Evolutionary conservation across 2,888 invertebrate species (phyloP).

Genomic region (Campopleginae sp.): DNA sequence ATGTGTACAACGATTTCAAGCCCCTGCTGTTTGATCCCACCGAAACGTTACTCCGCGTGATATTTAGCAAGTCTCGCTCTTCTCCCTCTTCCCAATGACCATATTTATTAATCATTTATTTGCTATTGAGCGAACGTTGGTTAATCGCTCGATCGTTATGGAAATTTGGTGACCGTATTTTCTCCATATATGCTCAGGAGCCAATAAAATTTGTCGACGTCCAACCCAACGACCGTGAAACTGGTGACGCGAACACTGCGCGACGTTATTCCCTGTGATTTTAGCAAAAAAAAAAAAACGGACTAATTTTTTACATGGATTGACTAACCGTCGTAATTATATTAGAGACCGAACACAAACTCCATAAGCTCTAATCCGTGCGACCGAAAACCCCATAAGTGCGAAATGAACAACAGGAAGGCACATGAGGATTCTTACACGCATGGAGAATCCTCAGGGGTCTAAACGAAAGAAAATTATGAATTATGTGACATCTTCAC

Average conservation of each 20-base stretch:
- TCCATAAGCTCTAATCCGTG: neutral
- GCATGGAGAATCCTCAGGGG: neutral
- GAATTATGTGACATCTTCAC: slow-evolving; percentile 7
- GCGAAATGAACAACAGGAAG: neutral
- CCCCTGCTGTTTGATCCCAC: slow-evolving; percentile 48
- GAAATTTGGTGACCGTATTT: slow-evolving; percentile 63
- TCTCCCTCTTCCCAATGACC: slow-evolving; percentile 35
- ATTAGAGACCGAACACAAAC: neutral
- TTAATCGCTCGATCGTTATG: slow-evolving; percentile 68
- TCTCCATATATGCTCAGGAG: slow-evolving; percentile 33
- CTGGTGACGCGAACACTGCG: neutral
- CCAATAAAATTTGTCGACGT: slow-evolving; percentile 63
- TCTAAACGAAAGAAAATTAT: slow-evolving; percentile 37
- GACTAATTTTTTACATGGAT: neutral
- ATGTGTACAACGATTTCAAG: slow-evolving; percentile 40
- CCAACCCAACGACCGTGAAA: slow-evolving; percentile 18
- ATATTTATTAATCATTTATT: slow-evolving; percentile 69
- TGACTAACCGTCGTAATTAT: neutral
- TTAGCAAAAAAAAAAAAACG: neutral
- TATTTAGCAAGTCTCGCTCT: slow-evolving; percentile 47
- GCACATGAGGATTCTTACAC: neutral
- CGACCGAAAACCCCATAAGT: neutral
- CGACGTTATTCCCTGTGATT: neutral
- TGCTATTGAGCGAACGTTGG: slow-evolving; percentile 58
- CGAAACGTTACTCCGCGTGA: slow-evolving; percentile 44